Evolutionary conservation across 2,888 invertebrate species (phyloP), one percentile per base, ranked within the genome.

Genomic region (Dinocampus coccinellae): DNA sequence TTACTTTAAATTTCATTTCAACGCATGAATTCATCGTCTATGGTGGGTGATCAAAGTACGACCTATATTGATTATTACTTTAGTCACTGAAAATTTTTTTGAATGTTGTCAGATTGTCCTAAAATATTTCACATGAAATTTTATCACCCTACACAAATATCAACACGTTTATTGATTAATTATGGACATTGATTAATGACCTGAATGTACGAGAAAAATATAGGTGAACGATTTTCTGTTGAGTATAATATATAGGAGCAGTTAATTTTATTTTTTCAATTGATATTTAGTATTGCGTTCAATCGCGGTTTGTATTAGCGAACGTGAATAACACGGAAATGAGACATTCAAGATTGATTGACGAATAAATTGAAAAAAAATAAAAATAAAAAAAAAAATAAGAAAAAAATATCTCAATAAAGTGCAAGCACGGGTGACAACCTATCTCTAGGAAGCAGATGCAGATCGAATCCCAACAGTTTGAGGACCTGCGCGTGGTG

Each of bases 401-500:
- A 67, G 7, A 24, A 47, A 53, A n/a, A 36, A 22, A 26, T 39
- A 20, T 9, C 47, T 47, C n/a, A 29, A 55, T 33, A 34, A 53
- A 53, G 39, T 52, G 55, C 47, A 53, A 55, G 55, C 53, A 65
- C 52, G 57, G 34, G 63, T 60, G 61, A 60, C 62, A 52, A 53
- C 33, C 69, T 71, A 60, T 71, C 66, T 61, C 61, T 53, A 67
- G 42, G 52, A 61, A 66, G 39, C 62, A 67, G 67, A 72, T 72
- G 67, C 67, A 72, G 72, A 72, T 72, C 72, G 72, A 72, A 72
- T 72, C 47, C 39, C 16, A 42, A 63, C 67, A 72, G 42, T 62
- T 57, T 39, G 62, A 67, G 67, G 64, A 63, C 67, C 53, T 72
- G 72, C 72, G 72, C 72, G 62, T 42, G 58, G 62, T 42, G 58